A percentile compares a stretch with the other conserved stretches of the same genome.
These are phyloP conservation scores for Phrynocephalus vlangalii DNA, from an alignment of 2,797 vertebrate genomes.

Conservation along the genomic window DNA sequence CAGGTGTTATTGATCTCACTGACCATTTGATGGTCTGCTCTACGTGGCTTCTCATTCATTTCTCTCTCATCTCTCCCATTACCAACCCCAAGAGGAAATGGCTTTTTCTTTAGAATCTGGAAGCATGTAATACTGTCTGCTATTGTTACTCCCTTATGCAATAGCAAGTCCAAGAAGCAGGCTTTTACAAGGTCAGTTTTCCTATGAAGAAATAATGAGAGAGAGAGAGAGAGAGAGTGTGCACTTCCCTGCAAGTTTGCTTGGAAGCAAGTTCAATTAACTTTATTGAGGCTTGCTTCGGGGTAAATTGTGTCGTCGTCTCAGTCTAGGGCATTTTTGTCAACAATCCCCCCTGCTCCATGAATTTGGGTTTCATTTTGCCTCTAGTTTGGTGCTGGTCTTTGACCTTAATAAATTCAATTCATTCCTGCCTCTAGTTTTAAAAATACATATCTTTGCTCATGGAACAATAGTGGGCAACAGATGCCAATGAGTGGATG, in stretches of 20 bases:
- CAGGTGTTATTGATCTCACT: not conserved
- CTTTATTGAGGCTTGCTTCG: not conserved
- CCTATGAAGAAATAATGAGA: not conserved
- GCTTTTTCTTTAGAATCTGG: not conserved
- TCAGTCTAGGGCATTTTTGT: not conserved
- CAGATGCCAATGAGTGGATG: too few relatives aligned
- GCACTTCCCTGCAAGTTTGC: not conserved
- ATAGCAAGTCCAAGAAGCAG: not conserved
- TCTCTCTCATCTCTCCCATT: not conserved
- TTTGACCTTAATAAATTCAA: too few relatives aligned
- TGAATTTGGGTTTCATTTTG: not conserved
- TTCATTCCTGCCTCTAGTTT: not conserved
- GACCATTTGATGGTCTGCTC: not conserved
- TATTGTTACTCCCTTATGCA: not conserved
- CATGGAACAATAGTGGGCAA: not conserved
- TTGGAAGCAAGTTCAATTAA: not conserved
- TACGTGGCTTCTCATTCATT: accelerated
- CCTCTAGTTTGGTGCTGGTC: too few relatives aligned
- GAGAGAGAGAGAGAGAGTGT: too few relatives aligned
- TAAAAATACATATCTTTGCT: not conserved
- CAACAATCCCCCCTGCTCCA: not conserved
- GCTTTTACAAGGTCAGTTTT: not conserved
- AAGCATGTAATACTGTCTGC: too few relatives aligned
- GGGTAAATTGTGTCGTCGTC: not conserved
- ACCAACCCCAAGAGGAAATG: not conserved